Base-by-base conservation (phyloP, 2,888 invertebrate species). In the Phengaris alcon region DNA sequence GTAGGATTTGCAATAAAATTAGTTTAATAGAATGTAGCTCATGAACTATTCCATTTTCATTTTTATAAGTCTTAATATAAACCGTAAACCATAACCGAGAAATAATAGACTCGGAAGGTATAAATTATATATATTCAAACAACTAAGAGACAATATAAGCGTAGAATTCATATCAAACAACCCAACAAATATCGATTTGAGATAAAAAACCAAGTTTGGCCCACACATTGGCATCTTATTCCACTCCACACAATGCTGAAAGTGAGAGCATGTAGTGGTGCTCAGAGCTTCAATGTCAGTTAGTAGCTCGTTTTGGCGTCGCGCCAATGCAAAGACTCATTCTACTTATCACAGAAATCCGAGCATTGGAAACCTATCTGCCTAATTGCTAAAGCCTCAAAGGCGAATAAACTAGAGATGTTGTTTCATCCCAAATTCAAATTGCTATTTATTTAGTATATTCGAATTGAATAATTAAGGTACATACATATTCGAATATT, bases 211-310 rank as follows among this genome's bases (percentile, higher is more conserved):
- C 75, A 72, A 75, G 76, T 76, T 75, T 75, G 48, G 72, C 68
- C 75, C 76, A 77, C 73, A 77, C 77, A 77, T 77, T 77, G 77
- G 76, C 79, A 77, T 79, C 79, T 77, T 73, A 77, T 68, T 75
- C 76, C 74, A 75, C 75, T 76, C 77, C 75, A 76, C 75, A 78
- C 77, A 79, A 78, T 72, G 77, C 77, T 77, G 78, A 79, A 82
- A 80, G 81, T 76, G 78, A 79, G 68, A 81, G 80, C 77, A 79
- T 82, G 75, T 80, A 81, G 83, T 79, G 82, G 81, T 81, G 81
- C 77, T 77, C 76, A 76, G 79, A 78, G 82, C 82, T 82, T 82
- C 84, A 85, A 84, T 86, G 85, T 85, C 84, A 84, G 81, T 81
- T 74, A 78, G 80, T 80, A 79, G 79, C 77, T 79, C 79, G 77